A percentile compares a stretch with the other conserved stretches of the same genome.
phyloP scores from a whole-genome alignment of 2,797 vertebrate species.

The Notolepis coatsorum region DNA sequence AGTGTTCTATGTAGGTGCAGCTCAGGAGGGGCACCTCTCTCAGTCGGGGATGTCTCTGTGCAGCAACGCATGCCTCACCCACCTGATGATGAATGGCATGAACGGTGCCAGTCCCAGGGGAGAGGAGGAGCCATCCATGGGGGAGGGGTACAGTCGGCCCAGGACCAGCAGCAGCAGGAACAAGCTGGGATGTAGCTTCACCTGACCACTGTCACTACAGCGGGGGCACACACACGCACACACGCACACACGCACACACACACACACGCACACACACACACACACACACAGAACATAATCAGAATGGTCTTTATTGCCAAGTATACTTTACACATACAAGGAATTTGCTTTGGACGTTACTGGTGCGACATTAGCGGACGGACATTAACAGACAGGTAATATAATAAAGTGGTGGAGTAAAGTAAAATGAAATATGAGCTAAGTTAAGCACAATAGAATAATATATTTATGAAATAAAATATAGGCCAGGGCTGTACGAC shows the following conservation, averaged over 20 bases:
- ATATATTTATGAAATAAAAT: too few species aligned
- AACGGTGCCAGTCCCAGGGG: conserved; percentile 90
- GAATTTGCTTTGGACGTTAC: too few species aligned
- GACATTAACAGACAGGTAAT: too few species aligned
- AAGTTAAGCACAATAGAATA: too few species aligned
- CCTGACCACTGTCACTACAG: conserved; percentile 78
- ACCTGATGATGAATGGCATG: conserved; percentile 93
- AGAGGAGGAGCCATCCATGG: conserved; percentile 92
- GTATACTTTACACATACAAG: too few species aligned
- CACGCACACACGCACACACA: conserved; percentile 11
- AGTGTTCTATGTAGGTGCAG: too few species aligned
- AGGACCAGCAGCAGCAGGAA: conserved; percentile 93
- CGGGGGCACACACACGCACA: conserved; percentile 34
- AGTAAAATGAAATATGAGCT: too few species aligned
- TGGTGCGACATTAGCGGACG: too few species aligned
- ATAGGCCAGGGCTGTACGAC: too few species aligned
- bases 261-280: background rate
- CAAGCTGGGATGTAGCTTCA: conserved; percentile 90
- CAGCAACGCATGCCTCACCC: conserved; percentile 38
- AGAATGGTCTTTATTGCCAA: too few species aligned
- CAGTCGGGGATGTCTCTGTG: background rate
- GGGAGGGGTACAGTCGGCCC: conserved; percentile 94
- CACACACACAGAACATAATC: background rate
- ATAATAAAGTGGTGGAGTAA: too few species aligned
- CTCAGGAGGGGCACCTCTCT: too few species aligned